Conservation (phyloP, 2,113 vertebrate species). For the Porphyrio hochstetteri region DNA sequence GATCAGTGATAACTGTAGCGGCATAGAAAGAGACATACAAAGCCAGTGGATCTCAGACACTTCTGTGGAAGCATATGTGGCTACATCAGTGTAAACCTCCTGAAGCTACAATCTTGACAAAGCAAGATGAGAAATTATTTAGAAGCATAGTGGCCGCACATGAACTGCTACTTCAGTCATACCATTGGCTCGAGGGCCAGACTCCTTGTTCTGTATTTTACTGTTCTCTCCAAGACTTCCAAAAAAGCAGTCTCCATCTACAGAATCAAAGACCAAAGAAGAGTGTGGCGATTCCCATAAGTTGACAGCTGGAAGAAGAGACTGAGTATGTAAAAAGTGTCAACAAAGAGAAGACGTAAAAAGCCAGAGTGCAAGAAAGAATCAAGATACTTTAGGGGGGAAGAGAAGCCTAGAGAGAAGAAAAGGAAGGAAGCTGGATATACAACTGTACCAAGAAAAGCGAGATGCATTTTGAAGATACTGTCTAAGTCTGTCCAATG, state of each 20-base stretch:
- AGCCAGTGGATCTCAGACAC: not conserved
- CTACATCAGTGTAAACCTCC: not conserved
- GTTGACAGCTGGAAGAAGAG: not conserved
- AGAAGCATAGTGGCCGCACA: accelerated
- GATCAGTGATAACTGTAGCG: not conserved
- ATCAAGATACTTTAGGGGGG: not conserved
- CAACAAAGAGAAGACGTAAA: not conserved
- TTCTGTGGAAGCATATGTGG: too few relatives aligned
- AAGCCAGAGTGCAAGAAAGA: not conserved
- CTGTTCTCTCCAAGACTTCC: not conserved
- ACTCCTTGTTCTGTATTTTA: not conserved
- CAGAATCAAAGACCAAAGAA: not conserved
- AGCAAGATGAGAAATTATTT: not conserved
- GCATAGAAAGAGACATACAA: not conserved
- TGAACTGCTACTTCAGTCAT: not conserved
- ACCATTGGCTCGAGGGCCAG: not conserved
- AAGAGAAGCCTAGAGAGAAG: not conserved
- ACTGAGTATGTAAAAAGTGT: not conserved
- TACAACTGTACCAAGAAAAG: not conserved
- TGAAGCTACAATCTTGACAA: not conserved
- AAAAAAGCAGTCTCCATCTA: not conserved
- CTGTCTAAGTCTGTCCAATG: not conserved
- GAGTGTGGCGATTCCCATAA: not conserved
- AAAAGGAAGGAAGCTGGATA: not conserved
- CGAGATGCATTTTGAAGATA: not conserved